Evolutionary conservation across 2,113 vertebrate species (phyloP).

Genomic region (Alces alces): DNA sequence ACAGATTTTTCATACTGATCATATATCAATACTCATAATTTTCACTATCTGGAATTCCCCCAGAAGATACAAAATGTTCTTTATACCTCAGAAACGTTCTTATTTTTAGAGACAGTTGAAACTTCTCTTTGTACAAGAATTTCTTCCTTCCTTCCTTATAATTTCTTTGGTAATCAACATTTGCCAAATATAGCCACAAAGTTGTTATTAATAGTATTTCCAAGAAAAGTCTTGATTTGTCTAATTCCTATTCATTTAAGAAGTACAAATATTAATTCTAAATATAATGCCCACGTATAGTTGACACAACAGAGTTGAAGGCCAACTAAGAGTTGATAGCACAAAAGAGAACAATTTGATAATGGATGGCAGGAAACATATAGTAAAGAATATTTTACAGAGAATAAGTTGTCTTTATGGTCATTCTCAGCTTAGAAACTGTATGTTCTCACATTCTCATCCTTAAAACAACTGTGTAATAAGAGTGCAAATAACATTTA

Average conservation of each 20-base stretch:
- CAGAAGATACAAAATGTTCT: background rate
- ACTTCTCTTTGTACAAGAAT: background rate
- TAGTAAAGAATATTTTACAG: background rate
- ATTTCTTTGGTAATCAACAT: background rate
- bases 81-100: background rate
- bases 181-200: background rate
- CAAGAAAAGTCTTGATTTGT: background rate
- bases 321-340: background rate
- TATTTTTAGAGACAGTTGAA: background rate
- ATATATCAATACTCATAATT: background rate
- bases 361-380: background rate
- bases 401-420: background rate
- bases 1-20: background rate
- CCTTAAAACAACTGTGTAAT: background rate
- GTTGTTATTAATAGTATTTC: background rate
- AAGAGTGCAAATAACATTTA: background rate
- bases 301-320: background rate
- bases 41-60: background rate
- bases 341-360: background rate
- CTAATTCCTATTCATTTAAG: background rate
- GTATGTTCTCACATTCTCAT: background rate
- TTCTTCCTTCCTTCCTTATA: background rate
- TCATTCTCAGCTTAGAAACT: conserved; percentile 2
- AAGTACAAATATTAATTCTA: conserved; percentile 7
- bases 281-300: background rate